phyloP scores from a whole-genome alignment of 2,113 vertebrate genomes.

The Sula dactylatra region DNA sequence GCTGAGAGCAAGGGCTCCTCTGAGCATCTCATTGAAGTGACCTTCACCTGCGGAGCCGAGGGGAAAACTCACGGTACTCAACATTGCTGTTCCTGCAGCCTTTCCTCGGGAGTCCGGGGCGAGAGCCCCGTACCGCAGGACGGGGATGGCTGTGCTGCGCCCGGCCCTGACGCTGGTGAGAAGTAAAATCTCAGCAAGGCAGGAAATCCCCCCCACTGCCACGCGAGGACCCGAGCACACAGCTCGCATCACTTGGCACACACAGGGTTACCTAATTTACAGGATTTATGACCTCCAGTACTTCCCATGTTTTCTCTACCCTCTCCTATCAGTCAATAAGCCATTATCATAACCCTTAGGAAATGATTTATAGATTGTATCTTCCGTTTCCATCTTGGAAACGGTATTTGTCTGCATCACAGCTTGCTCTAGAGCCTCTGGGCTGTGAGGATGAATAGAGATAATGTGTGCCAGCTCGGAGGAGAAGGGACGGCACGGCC shows the following conservation, averaged over 20 bases:
- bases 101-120: neutral
- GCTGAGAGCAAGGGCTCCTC: neutral
- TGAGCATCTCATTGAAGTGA: neutral
- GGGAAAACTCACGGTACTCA: neutral
- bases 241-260: neutral
- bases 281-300: slow-evolving; percentile 3
- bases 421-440: neutral
- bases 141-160: neutral
- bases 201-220: neutral
- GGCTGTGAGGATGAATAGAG: neutral
- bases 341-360: slow-evolving; percentile 26
- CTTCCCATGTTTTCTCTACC: slow-evolving; percentile 1
- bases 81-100: neutral
- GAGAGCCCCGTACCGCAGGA: rapidly evolving
- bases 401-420: neutral
- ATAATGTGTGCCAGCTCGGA: neutral
- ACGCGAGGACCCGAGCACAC: neutral
- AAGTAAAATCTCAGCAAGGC: neutral
- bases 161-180: neutral
- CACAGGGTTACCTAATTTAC: neutral
- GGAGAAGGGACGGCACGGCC: neutral
- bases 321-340: slow-evolving; percentile 50
- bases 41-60: neutral
- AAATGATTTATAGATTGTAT: slow-evolving; percentile 27
- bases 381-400: slow-evolving; percentile 27